Conservation (phyloP, 2,888 invertebrate genomes). For the Cyaniris semiargus region DNA sequence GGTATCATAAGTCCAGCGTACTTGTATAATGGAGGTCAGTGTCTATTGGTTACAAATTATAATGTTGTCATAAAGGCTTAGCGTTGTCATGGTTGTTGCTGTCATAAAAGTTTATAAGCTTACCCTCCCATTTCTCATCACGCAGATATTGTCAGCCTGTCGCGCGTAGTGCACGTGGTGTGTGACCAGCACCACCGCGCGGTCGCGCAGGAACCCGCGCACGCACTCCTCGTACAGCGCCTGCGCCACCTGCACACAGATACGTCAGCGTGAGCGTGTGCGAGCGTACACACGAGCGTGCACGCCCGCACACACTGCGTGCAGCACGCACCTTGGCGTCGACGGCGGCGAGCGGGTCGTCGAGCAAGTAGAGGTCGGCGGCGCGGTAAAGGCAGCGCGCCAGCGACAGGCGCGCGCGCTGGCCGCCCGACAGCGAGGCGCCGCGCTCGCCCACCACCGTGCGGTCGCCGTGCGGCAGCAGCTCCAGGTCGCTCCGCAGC, state of each 20-base stretch:
- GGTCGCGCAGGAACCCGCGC: conserved; percentile 74
- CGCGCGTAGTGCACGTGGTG: conserved; percentile 83
- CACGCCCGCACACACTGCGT: not conserved
- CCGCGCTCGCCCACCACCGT: conserved; percentile 86
- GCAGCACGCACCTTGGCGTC: conserved; percentile 77
- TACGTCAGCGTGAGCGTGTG: not conserved
- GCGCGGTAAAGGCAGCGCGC: conserved; percentile 81
- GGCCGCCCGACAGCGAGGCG: conserved; percentile 84
- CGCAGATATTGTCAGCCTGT: conserved; percentile 67
- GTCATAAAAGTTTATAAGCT: conserved; percentile 19
- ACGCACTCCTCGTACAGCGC: conserved; percentile 83
- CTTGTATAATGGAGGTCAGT: no score
- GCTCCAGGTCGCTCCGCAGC: conserved; percentile 78
- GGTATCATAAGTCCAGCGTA: no score
- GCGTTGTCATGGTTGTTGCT: no score
- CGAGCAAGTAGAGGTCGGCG: conserved; percentile 83
- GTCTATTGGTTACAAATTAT: no score
- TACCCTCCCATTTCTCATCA: conserved; percentile 66
- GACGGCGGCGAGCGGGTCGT: conserved; percentile 82
- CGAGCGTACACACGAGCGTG: not conserved
- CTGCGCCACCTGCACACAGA: conserved; percentile 66
- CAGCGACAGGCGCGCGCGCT: conserved; percentile 81
- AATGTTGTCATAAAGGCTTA: no score
- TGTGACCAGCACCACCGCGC: conserved; percentile 82
- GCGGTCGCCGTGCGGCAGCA: conserved; percentile 83